phyloP scores from a whole-genome alignment of 2,113 vertebrate genomes.

The Heterochromis multidens region DNA sequence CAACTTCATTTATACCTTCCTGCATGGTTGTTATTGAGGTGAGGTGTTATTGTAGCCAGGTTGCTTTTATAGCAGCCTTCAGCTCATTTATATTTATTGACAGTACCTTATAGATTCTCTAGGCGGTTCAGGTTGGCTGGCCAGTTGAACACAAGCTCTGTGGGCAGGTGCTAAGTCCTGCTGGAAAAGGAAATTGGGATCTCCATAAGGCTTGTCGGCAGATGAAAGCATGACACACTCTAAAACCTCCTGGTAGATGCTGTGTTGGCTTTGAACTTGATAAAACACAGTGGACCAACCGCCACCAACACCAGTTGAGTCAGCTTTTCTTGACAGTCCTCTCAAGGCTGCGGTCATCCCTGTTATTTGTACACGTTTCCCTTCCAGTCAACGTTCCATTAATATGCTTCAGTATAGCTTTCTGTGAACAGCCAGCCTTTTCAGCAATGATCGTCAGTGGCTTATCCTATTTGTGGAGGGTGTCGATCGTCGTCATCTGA shows the following conservation, averaged over 20 bases:
- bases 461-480: not conserved
- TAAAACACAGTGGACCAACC: not conserved
- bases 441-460: not conserved
- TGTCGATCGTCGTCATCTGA: not conserved
- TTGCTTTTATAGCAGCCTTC: not conserved
- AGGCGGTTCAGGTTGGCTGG: not conserved
- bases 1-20: no score
- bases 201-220: not conserved
- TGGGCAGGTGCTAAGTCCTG: not conserved
- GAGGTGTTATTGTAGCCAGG: not conserved
- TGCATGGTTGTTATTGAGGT: no score
- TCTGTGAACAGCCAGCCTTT: not conserved
- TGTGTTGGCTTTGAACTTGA: not conserved
- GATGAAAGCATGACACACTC: not conserved
- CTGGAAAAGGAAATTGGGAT: not conserved
- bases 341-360: not conserved
- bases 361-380: not conserved
- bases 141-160: not conserved
- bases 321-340: not conserved
- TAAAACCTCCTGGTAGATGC: fast-evolving
- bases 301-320: not conserved
- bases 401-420: not conserved
- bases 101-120: no score
- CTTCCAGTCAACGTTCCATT: not conserved
- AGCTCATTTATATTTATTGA: not conserved